Conservation (phyloP, 92 coral and sea anemone genomes). For the Pocillopora meandrina region DNA sequence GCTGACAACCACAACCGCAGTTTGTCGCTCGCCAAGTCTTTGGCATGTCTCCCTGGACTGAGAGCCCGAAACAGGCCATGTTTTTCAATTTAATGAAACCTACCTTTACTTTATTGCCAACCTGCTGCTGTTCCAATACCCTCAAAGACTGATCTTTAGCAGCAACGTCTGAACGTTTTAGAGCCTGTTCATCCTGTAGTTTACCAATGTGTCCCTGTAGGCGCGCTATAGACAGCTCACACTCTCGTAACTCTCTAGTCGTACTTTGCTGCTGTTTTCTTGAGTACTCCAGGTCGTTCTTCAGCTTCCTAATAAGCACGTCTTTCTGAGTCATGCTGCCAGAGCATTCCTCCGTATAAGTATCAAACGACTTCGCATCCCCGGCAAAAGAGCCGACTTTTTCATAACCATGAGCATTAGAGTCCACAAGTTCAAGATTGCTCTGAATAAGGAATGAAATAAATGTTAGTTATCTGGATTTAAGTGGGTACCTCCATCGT, state of each 20-base stretch:
- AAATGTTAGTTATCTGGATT: background rate
- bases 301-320: constrained; percentile 84
- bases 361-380: constrained; percentile 86
- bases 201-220: constrained; percentile 93
- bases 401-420: constrained; percentile 76
- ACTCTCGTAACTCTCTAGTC: constrained; percentile 72
- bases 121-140: constrained; percentile 81
- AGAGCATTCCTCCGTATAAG: constrained; percentile 85
- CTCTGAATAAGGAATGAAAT: constrained; percentile 33
- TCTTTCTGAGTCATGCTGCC: constrained; percentile 92
- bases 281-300: constrained; percentile 86
- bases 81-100: background rate
- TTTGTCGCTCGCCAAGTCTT: too few relatives aligned
- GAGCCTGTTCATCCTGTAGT: constrained; percentile 83
- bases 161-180: constrained; percentile 78
- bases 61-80: too few relatives aligned
- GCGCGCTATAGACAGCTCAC: constrained; percentile 82
- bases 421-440: constrained; percentile 69
- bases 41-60: background rate
- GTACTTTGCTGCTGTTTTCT: constrained; percentile 84
- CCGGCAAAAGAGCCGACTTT: constrained; percentile 83
- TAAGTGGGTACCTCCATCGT: background rate
- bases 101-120: constrained; percentile 85
- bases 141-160: constrained; percentile 82
- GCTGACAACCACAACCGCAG: too few relatives aligned